Evolutionary conservation across 2,888 invertebrate species (phyloP), one percentile per base, ranked within the genome.

Genomic region (Nasonovia ribisnigri): DNA sequence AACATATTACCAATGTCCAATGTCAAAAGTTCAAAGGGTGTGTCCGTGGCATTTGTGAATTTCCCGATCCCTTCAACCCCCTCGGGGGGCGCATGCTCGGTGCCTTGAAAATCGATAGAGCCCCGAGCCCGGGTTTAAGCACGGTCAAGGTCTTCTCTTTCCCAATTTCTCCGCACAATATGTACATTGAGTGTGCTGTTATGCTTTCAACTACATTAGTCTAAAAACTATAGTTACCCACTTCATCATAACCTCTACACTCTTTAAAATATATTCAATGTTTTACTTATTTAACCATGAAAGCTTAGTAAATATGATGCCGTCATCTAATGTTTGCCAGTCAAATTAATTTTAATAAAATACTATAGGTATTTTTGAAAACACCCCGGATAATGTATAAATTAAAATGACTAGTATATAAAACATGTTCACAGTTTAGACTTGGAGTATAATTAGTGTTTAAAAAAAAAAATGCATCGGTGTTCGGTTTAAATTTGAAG

Each of bases 11-110:
- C 10, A 60, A n/a, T 54, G 54, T 57, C 51, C 93, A 90, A 93
- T 93, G 93, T 93, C 90, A 90, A 90, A 93, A 93, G 93, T 90
- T 93, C 93, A 93, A 60, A 86, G 93, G 93, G 93, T 93, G 93
- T 93, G 93, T 93, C 93, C 86, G 42, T 67, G 86, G 93, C 90
- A 90, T 90, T 93, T 90, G 93, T 90, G 87, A 86, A 90, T 90
- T 84, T 90, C 48, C 84, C 88, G n/a, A 54, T 54, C 42, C 51
- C 24, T 6, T 26, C 84, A 42, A 84, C 67, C 89, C 84, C 46
- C 57, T 77, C 36, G 20, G 84, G 84, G 84, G 90, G 93, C 93
- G 93, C 93, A 93, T 93, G 93, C 92, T 93, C 93, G 46, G 90
- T 8, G 54, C 24, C 77, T 42, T 84, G 84, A 86, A 92, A 92